A percentile compares a stretch with the other conserved stretches of the same genome.
These are phyloP conservation scores for Planococcus citri DNA, from an alignment of 1,140 invertebrate genomes.

Conservation along the genomic window DNA sequence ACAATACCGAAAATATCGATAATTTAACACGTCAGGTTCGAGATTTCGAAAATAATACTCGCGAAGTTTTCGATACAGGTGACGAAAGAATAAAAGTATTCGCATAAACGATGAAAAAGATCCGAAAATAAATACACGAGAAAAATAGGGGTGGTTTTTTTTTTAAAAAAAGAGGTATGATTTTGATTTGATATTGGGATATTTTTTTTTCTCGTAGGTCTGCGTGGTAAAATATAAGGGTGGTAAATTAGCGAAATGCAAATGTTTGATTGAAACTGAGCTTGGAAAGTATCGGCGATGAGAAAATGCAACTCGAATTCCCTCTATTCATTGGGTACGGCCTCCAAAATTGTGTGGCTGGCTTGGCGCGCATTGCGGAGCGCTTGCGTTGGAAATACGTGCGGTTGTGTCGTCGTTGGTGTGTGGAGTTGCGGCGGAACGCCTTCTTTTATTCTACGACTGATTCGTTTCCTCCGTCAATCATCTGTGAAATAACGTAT, in stretches of 20 bases:
- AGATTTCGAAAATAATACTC: no score
- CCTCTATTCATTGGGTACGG: constrained; percentile 11
- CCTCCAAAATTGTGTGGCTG: constrained; percentile 13
- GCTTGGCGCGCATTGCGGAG: neutral
- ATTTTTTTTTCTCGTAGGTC: no score
- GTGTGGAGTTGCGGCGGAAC: neutral
- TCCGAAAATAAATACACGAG: no score
- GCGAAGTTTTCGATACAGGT: no score
- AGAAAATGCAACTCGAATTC: constrained; percentile 16
- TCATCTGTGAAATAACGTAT: constrained; percentile 7
- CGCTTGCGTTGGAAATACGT: constrained; percentile 10
- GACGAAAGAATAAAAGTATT: no score
- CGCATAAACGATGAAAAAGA: no score
- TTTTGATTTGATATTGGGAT: no score
- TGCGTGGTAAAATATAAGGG: no score
- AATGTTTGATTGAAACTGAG: constrained; percentile 1
- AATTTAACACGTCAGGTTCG: no score
- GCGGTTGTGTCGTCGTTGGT: neutral
- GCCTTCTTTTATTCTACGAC: constrained; percentile 11
- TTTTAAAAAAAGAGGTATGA: no score
- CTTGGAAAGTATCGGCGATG: neutral
- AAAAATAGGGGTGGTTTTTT: no score
- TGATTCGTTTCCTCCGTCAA: constrained; percentile 2
- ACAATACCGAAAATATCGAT: no score
- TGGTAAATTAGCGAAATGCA: neutral